These are phyloP conservation scores for Linyphia triangularis DNA, from an alignment of 2,888 invertebrate species.

Conservation along the genomic window DNA sequence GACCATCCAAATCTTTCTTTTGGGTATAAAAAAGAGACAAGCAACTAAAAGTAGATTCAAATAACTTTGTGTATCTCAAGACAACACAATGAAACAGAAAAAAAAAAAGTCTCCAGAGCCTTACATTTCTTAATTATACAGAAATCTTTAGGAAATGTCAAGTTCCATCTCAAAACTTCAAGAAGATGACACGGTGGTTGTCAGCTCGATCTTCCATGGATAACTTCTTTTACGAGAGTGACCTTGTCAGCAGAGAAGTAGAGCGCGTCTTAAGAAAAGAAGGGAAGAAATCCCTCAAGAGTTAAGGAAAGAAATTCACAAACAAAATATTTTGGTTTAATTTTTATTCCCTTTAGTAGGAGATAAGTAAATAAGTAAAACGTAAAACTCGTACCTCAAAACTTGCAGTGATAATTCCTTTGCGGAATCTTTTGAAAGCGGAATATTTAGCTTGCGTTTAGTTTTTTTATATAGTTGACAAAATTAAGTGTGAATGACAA, in stretches of 20 bases:
- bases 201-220: neutral
- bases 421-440: neutral
- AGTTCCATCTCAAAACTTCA: neutral
- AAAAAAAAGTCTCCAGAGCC: too few relatives aligned
- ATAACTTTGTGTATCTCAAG: too few relatives aligned
- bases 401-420: constrained; percentile 4
- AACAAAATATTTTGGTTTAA: constrained; percentile 27
- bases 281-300: neutral
- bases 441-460: constrained; percentile 3
- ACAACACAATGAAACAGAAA: too few relatives aligned
- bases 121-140: constrained; percentile 4
- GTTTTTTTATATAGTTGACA: constrained; percentile 11
- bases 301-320: neutral
- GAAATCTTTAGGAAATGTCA: neutral
- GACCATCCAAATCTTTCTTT: too few relatives aligned
- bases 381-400: neutral
- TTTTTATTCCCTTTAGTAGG: constrained; percentile 7
- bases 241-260: constrained; percentile 16
- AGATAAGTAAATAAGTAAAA: constrained; percentile 13
- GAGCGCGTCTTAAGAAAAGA: constrained; percentile 17
- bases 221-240: constrained; percentile 4
- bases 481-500: constrained; percentile 17
- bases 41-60: too few relatives aligned
- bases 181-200: neutral
- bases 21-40: too few relatives aligned